Evolutionary conservation across 2,113 vertebrate species (phyloP), one percentile per base, ranked within the genome.

Genomic region (Pungitius pungitius): DNA sequence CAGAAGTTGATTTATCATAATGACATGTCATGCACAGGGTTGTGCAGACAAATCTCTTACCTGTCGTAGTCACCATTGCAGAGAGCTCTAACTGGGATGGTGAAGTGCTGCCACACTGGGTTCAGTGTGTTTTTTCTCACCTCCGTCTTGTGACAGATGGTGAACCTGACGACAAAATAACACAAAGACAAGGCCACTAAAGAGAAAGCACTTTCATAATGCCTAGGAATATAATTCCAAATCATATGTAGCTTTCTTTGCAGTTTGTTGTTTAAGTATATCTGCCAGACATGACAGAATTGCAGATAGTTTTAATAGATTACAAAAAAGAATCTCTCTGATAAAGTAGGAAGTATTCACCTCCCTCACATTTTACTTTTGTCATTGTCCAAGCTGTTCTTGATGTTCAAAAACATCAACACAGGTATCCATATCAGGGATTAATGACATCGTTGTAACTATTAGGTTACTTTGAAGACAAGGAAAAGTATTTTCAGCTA

Each of bases 1-100:
- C 49, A 52, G 49, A 12, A 40, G 45, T 47, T 26, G 43, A 67
- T 45, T 55, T 33, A 27, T 54, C 24, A 60, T 15, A 4, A 37
- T 40, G 2, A 67, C 2, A 14, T 33, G 30, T 33, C 1, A 58
- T 17, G 11, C 22, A 4, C 22, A 30, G 30, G 3, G 30, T 30
- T 30, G 1, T 30, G 43, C 7, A 22, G 26, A 55, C 15, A 14
- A 17, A 56, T 63, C 71, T n/a, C 85, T 89, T 61, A 97, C 98
- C 98, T 96, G 95, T 99, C 97, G 0, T 96, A 98, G 92, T 99
- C 98, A 1, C 97, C 97, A 0, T 99, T 99, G 93, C 97, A 99
- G 81, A 99, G 94, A 1, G 97, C 95, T 3, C 98, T 92, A 74
- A 99, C 98, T 0, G 98, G 97, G 80, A 99, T 99, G 90, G 96